A percentile compares a stretch with the other conserved stretches of the same genome.
These are phyloP conservation scores for Noctua janthina DNA, from an alignment of 2,888 invertebrate genomes.

Conservation along the genomic window DNA sequence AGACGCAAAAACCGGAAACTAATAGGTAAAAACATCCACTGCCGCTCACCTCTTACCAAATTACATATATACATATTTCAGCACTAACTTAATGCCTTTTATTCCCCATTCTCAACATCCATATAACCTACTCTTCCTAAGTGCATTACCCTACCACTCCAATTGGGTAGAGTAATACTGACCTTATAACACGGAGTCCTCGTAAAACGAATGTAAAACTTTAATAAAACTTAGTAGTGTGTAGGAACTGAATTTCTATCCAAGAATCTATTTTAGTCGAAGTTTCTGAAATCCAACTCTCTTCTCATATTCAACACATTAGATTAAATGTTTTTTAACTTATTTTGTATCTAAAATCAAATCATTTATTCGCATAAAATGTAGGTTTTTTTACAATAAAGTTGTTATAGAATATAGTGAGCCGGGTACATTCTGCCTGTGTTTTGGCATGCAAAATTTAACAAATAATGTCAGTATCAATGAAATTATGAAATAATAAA, in stretches of 20 bases:
- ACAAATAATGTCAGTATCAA: no score
- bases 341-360: not conserved
- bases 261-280: not conserved
- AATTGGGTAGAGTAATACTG: conserved; percentile 50
- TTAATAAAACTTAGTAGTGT: conserved; percentile 15
- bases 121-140: conserved; percentile 23
- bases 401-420: no score
- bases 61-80: conserved; percentile 25
- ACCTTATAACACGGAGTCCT: conserved; percentile 24
- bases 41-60: not conserved
- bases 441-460: no score
- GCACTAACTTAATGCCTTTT: conserved; percentile 28
- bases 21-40: not conserved
- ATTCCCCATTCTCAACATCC: conserved; percentile 11
- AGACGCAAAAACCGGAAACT: not conserved
- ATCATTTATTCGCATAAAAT: no score
- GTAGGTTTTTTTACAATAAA: no score
- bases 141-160: conserved; percentile 39
- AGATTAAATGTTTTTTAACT: not conserved
- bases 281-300: not conserved
- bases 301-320: not conserved
- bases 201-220: conserved; percentile 60
- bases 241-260: conserved; percentile 1
- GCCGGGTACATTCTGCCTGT: no score
- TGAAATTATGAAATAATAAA: no score